Conservation (phyloP, 2,797 vertebrate genomes). For the Yasuhikotakia modesta region DNA sequence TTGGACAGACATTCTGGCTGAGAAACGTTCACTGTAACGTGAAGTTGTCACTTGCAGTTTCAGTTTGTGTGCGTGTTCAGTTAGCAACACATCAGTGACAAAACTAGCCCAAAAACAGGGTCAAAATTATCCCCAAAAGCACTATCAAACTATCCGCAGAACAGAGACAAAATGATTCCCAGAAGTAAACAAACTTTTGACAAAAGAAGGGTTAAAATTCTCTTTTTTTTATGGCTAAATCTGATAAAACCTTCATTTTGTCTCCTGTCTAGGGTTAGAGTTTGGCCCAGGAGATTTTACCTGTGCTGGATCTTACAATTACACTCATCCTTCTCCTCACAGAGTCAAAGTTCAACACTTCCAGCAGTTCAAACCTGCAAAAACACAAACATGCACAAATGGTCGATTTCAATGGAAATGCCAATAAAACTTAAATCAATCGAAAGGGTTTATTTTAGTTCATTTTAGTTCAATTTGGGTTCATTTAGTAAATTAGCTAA, state of each 20-base stretch:
- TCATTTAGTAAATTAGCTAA: no score
- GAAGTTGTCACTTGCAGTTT: neutral
- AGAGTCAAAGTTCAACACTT: slow-evolving; percentile 93
- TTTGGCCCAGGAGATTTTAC: slow-evolving; percentile 64
- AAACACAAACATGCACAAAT: slow-evolving; percentile 45
- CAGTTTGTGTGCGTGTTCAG: neutral
- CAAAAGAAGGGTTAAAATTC: no score
- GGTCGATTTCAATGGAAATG: neutral
- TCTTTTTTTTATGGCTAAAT: no score
- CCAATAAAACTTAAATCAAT: neutral
- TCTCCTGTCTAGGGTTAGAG: no score
- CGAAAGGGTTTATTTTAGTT: no score
- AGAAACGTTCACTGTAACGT: slow-evolving; percentile 17
- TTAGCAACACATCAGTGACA: neutral
- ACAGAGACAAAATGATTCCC: neutral
- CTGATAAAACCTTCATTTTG: no score
- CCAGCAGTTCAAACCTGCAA: slow-evolving; percentile 88
- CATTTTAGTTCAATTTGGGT: no score
- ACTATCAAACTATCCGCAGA: neutral
- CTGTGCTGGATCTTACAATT: slow-evolving; percentile 84
- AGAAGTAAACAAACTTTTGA: no score
- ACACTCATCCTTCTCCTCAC: slow-evolving; percentile 96
- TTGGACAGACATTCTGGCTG: slow-evolving; percentile 32
- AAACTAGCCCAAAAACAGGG: no score
- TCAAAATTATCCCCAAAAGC: no score